Conservation (phyloP, 2,113 vertebrate species). For the Turnix velox region DNA sequence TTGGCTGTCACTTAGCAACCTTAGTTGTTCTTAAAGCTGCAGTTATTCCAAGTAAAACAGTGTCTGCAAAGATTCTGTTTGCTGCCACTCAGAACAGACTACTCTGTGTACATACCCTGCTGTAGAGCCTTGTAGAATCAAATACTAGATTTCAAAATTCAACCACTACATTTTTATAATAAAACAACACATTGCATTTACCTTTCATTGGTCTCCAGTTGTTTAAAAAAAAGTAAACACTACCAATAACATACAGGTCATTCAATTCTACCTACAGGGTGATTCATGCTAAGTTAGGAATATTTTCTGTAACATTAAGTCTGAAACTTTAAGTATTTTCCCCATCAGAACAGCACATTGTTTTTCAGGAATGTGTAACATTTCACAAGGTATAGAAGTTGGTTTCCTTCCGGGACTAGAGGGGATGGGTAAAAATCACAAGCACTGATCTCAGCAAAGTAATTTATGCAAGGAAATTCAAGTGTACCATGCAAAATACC, state of each 20-base stretch:
- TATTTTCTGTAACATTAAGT: not conserved
- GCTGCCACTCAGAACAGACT: not conserved
- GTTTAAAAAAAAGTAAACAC: not conserved
- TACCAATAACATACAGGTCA: not conserved
- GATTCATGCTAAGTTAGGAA: not conserved
- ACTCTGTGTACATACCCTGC: not conserved
- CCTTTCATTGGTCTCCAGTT: not conserved
- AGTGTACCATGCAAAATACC: not conserved
- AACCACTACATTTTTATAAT: not conserved
- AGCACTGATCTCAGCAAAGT: not conserved
- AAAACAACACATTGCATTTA: not conserved
- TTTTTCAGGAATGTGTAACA: not conserved
- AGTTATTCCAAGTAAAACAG: slow-evolving; percentile 21
- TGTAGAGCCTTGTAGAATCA: not conserved
- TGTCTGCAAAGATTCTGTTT: not conserved
- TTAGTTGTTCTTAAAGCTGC: not conserved
- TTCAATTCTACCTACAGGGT: not conserved
- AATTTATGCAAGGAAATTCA: not conserved
- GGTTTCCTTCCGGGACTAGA: not conserved
- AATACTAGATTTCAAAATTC: not conserved
- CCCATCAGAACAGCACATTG: not conserved
- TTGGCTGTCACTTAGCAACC: slow-evolving; percentile 58
- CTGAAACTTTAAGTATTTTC: not conserved
- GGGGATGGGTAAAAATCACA: not conserved
- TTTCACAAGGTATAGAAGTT: not conserved